These are phyloP conservation scores for Asarcornis scutulata DNA, from an alignment of 2,113 vertebrate species.

Conservation along the genomic window DNA sequence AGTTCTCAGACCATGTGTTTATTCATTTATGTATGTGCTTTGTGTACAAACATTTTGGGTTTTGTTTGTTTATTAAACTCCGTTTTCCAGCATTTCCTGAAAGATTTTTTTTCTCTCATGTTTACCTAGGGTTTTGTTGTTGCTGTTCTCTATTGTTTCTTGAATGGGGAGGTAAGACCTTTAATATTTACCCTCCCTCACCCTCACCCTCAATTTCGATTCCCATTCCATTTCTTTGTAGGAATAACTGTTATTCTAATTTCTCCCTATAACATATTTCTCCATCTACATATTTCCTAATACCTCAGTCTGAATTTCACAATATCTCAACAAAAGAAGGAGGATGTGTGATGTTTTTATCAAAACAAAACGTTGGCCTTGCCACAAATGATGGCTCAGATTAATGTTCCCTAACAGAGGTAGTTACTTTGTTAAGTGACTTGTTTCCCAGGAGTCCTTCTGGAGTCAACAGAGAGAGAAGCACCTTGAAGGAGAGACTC, in stretches of 20 bases:
- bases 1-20: background rate
- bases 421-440: background rate
- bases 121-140: slow-evolving; percentile 93
- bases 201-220: background rate
- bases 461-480: background rate
- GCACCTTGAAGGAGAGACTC: background rate
- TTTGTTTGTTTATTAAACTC: background rate
- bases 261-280: background rate
- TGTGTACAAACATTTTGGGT: background rate
- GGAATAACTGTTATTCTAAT: background rate
- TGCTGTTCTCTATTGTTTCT: slow-evolving; percentile 96
- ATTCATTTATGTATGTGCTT: background rate
- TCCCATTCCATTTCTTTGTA: background rate
- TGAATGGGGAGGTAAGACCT: slow-evolving; percentile 95
- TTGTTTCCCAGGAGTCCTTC: background rate
- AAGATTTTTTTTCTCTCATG: background rate
- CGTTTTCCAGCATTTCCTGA: background rate
- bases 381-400: background rate
- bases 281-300: background rate
- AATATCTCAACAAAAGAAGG: background rate
- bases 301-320: background rate
- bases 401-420: background rate
- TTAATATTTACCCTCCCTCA: background rate
- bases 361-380: background rate
- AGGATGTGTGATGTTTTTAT: background rate